Percentiles rank a stretch among this genome's conserved stretches.
Conservation (phyloP, 1,140 invertebrate genomes). For the Leptinotarsa undecemlineata region DNA sequence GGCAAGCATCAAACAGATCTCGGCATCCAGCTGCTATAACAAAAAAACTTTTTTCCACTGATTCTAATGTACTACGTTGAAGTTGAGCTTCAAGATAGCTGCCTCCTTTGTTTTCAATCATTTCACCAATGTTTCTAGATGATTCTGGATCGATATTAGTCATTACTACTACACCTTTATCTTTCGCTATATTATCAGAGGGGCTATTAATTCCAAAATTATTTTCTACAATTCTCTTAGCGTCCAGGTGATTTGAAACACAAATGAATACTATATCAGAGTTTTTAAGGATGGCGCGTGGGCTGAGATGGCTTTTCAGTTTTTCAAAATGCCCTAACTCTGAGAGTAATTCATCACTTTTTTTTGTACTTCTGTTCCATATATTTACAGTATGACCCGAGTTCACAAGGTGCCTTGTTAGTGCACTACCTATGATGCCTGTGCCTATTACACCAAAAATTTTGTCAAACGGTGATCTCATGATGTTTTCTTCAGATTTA, state of each 20-base stretch:
- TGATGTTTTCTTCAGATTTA: background rate
- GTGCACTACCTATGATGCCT: conserved; percentile 93
- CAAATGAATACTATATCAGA: conserved; percentile 95
- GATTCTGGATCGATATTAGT: conserved; percentile 93
- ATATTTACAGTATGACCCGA: conserved; percentile 91
- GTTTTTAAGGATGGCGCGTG: conserved; percentile 85
- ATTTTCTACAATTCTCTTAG: conserved; percentile 95
- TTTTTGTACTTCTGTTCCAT: conserved; percentile 90
- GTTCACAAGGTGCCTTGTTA: conserved; percentile 92
- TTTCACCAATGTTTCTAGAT: conserved; percentile 88
- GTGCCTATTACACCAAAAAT: conserved; percentile 94
- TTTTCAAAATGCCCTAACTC: conserved; percentile 36
- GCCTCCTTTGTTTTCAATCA: conserved; percentile 83
- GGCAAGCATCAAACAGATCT: conserved; percentile 86
- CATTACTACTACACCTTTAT: conserved; percentile 95
- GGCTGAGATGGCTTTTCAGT: conserved; percentile 61
- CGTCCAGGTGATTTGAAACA: conserved; percentile 88
- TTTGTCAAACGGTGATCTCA: conserved; percentile 65
- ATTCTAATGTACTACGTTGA: conserved; percentile 87
- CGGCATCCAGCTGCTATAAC: conserved; percentile 87
- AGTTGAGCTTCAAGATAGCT: conserved; percentile 91
- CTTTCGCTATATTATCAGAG: conserved; percentile 69
- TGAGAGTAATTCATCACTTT: conserved; percentile 56
- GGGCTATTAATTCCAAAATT: conserved; percentile 85
- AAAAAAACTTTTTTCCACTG: conserved; percentile 85